phyloP scores from a whole-genome alignment of 2,888 invertebrate genomes.

The Cistogaster globosa region DNA sequence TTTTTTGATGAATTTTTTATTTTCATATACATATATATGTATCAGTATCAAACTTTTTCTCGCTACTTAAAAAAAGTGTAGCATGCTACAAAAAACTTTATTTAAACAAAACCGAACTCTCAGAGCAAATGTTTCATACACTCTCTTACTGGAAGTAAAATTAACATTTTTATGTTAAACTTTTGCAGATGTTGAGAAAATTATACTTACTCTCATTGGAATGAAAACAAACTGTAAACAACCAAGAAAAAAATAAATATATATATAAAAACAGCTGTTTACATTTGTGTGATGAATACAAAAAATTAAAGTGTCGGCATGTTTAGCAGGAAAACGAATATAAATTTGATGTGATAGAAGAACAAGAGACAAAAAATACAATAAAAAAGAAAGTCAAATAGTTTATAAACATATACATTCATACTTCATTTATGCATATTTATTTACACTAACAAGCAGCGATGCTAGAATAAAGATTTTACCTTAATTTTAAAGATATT shows the following conservation, averaged over 20 bases:
- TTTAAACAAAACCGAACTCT: not conserved
- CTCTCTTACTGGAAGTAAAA: constrained; percentile 54
- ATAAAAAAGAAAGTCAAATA: not conserved
- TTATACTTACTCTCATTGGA: constrained; percentile 34
- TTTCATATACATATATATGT: too few relatives aligned
- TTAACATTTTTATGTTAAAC: constrained; percentile 6
- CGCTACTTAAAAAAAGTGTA: not conserved
- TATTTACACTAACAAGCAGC: too few relatives aligned
- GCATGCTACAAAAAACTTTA: constrained; percentile 32
- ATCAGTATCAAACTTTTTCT: not conserved
- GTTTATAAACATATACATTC: too few relatives aligned
- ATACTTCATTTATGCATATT: too few relatives aligned
- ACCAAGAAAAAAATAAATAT: not conserved
- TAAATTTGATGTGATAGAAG: too few relatives aligned
- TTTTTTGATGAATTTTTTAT: too few relatives aligned
- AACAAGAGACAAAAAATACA: not conserved
- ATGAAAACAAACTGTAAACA: constrained; percentile 38
- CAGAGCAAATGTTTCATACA: not conserved
- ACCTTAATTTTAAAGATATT: too few relatives aligned
- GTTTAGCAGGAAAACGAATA: not conserved
- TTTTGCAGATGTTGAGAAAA: constrained; percentile 8
- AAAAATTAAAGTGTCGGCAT: constrained; percentile 24
- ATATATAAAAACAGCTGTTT: constrained; percentile 65
- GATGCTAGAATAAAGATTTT: too few relatives aligned
- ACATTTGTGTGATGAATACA: constrained; percentile 25